Evolutionary conservation across 2,113 vertebrate species (phyloP), one percentile per base, ranked within the genome.

Genomic region (Solea solea): DNA sequence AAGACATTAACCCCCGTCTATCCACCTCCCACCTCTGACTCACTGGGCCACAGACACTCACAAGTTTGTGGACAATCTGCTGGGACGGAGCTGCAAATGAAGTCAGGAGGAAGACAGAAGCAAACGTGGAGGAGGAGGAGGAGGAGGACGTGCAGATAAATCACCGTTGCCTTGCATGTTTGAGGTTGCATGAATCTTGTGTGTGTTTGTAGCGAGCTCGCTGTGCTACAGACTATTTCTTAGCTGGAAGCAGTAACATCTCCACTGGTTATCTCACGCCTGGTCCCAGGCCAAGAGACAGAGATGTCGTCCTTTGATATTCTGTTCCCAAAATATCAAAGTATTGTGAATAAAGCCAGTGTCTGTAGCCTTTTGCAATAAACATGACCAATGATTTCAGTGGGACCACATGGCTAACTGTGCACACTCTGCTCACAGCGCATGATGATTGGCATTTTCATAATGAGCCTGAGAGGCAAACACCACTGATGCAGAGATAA

Each of bases 81-180:
- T 8, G 60, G 59, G 66, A 72, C 61, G 69, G 75, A 61, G 39
- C 54, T 54, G 68, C 28, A 53, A 76, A 66, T 61, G 48, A 78
- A 78, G 82, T 78, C 80, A 74, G 48, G 72, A 72, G 62, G 58
- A 56, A 72, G 70, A 27, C 72, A 76, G 61, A 56, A 66, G 56
- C 7, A 14, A 68, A 14, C 42, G 50, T 51, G 46, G 62, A 56
- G 7, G 44, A 74, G 60, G 27, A 46, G 49, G 62, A 44, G 25
- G 40, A 61, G 65, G 45, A 59, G 48, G 27, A 63, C 70, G 71
- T 44, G 81, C 15, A 39, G 61, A 65, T 71, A 57, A 74, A 78
- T 50, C 41, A 4, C 21, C 44, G 21, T 34, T 50, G 46, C 9
- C 53, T 54, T 41, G 15, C 21, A 15, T 34, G 40, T 54, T 16